Evolutionary conservation across 1,140 invertebrate species (phyloP).

Genomic region (Tigriopus japonicus): DNA sequence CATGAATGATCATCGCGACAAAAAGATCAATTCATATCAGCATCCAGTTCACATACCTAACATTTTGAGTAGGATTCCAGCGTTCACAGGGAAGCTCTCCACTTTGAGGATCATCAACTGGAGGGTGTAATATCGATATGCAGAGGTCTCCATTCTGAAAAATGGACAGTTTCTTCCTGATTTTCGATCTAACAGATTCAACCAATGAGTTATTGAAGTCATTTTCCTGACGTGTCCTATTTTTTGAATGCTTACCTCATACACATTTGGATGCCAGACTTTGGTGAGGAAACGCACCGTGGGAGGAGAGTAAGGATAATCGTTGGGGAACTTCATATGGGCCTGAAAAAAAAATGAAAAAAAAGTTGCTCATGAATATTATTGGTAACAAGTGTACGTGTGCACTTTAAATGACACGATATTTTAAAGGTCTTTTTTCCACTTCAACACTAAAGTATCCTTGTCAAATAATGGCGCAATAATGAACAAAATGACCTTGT

Average conservation of each 20-base stretch:
- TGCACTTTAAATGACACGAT: no score
- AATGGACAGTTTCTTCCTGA: no score
- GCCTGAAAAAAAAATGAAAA: conserved; percentile 44
- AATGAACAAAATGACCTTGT: no score
- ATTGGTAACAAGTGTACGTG: no score
- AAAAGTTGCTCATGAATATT: neutral
- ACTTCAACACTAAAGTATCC: no score
- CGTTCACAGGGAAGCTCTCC: conserved; percentile 96
- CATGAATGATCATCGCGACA: neutral
- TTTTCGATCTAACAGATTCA: no score
- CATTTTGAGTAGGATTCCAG: conserved; percentile 99
- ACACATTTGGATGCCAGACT: conserved; percentile 99
- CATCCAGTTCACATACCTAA: conserved; percentile 37
- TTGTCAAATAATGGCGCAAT: no score
- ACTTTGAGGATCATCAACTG: conserved; percentile 95
- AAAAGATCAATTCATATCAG: neutral
- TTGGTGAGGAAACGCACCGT: conserved; percentile 92
- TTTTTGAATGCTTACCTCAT: conserved; percentile 58
- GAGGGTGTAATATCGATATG: conserved; percentile 97
- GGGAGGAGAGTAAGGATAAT: conserved; percentile 96
- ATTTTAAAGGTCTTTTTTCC: no score
- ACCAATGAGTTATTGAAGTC: conserved; percentile 5
- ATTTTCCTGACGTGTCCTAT: neutral
- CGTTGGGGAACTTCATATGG: conserved; percentile 88
- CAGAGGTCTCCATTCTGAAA: conserved; percentile 93